phyloP scores from a whole-genome alignment of 1,140 invertebrate species.

The Aporrectodea caliginosa region DNA sequence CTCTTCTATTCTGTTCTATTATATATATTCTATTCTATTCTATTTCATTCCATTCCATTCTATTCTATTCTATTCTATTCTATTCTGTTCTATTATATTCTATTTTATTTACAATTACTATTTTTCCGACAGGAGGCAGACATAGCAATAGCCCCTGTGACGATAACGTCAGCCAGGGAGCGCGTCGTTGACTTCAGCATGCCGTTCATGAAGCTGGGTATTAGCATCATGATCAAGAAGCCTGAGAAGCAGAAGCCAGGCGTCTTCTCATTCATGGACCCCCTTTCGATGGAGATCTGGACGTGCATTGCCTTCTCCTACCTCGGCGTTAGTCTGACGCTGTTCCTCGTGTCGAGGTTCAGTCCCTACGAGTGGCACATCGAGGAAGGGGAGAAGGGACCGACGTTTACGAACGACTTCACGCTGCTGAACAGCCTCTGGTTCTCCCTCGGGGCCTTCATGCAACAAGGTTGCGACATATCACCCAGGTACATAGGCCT shows the following conservation, averaged over 20 bases:
- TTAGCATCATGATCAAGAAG: conserved; percentile 44
- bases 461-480: conserved; percentile 98
- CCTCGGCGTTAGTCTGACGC: conserved; percentile 80
- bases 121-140: conserved; percentile 40
- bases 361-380: conserved; percentile 88
- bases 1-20: no score
- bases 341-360: conserved; percentile 87
- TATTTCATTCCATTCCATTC: no score
- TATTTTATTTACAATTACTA: no score
- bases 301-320: conserved; percentile 80
- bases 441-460: conserved; percentile 91
- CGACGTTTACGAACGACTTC: conserved; percentile 86
- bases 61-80: no score
- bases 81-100: no score
- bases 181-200: conserved; percentile 41
- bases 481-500: conserved; percentile 73
- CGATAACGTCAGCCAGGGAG: conserved; percentile 39
- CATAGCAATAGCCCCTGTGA: conserved; percentile 43
- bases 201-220: conserved; percentile 43
- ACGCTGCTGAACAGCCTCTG: conserved; percentile 86
- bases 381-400: conserved; percentile 48
- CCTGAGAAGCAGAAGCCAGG: conserved; percentile 57
- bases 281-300: conserved; percentile 94
- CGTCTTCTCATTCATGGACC: conserved; percentile 86
- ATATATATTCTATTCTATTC: no score